Evolutionary conservation across 2,888 invertebrate species (phyloP).

Genomic region (Nemotelus nigrinus): DNA sequence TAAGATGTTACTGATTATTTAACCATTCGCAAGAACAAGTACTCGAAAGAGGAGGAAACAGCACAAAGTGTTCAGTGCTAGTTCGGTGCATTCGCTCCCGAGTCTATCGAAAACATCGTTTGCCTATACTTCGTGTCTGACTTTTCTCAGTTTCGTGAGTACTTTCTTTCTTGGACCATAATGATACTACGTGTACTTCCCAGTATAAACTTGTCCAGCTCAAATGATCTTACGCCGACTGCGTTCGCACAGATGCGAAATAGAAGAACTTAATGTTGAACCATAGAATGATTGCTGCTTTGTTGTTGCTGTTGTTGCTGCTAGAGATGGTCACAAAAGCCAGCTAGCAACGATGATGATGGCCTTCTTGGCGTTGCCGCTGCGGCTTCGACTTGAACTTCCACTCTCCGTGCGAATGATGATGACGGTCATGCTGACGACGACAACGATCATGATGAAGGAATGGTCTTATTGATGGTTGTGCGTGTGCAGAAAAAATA

Average conservation of each 20-base stretch:
- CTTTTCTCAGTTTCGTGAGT: slow-evolving; percentile 8
- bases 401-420: slow-evolving; percentile 8
- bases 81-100: not conserved
- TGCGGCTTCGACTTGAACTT: not conserved
- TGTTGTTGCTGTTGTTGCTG: not conserved
- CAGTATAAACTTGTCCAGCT: slow-evolving; percentile 38
- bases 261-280: slow-evolving; percentile 14
- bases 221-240: slow-evolving; percentile 14
- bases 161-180: slow-evolving; percentile 32
- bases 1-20: slow-evolving; percentile 38
- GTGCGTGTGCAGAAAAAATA: slow-evolving; percentile 49
- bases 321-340: slow-evolving; percentile 2
- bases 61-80: not conserved
- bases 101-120: slow-evolving; percentile 29
- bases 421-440: slow-evolving; percentile 4
- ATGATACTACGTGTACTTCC: not conserved
- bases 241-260: not conserved
- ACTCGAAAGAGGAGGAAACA: slow-evolving; percentile 1
- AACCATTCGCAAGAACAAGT: slow-evolving; percentile 28
- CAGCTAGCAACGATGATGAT: slow-evolving; percentile 23
- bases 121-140: not conserved
- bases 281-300: slow-evolving; percentile 17
- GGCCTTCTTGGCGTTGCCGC: not conserved
- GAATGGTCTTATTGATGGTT: slow-evolving; percentile 45
- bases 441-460: slow-evolving; percentile 24